These are phyloP conservation scores for Thumatha senex DNA, from an alignment of 2,888 invertebrate genomes.

Conservation along the genomic window DNA sequence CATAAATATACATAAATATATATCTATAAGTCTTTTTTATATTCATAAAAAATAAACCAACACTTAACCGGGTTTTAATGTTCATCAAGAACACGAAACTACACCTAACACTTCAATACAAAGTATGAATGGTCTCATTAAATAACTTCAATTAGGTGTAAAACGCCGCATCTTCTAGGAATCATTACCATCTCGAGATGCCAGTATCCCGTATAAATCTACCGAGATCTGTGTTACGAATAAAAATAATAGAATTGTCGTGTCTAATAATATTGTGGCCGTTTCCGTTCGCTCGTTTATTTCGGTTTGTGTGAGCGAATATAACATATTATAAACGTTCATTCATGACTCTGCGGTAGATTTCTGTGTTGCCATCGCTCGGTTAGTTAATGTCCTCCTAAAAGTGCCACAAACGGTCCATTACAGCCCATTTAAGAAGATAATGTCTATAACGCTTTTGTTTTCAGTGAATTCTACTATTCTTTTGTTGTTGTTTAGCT, in stretches of 20 bases:
- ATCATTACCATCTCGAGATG: conserved; percentile 60
- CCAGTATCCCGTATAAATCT: conserved; percentile 77
- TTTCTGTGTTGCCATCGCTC: conserved; percentile 25
- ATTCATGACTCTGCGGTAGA: conserved; percentile 53
- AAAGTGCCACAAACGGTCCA: conserved; percentile 12
- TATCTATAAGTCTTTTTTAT: too few species aligned
- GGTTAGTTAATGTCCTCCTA: conserved; percentile 20
- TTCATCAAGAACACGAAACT: conserved; percentile 5
- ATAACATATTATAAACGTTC: conserved; percentile 69
- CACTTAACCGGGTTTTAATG: neutral
- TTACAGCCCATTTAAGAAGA: neutral
- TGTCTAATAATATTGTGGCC: conserved; percentile 80
- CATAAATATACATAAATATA: too few species aligned
- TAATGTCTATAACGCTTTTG: conserved; percentile 3
- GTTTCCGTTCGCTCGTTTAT: conserved; percentile 82
- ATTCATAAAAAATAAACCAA: neutral
- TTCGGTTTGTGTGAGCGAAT: conserved; percentile 78
- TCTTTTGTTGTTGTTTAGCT: neutral
- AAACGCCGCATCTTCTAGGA: conserved; percentile 64
- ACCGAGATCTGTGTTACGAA: conserved; percentile 78
- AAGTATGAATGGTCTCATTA: conserved; percentile 48
- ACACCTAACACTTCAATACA: conserved; percentile 39
- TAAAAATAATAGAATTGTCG: conserved; percentile 84
- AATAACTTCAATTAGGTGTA: conserved; percentile 64
- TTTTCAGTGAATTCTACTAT: neutral